Percentiles rank a stretch among this genome's conserved stretches.
These are phyloP conservation scores for Ammodramus savannarum DNA, from an alignment of 2,113 vertebrate species.

Conservation along the genomic window DNA sequence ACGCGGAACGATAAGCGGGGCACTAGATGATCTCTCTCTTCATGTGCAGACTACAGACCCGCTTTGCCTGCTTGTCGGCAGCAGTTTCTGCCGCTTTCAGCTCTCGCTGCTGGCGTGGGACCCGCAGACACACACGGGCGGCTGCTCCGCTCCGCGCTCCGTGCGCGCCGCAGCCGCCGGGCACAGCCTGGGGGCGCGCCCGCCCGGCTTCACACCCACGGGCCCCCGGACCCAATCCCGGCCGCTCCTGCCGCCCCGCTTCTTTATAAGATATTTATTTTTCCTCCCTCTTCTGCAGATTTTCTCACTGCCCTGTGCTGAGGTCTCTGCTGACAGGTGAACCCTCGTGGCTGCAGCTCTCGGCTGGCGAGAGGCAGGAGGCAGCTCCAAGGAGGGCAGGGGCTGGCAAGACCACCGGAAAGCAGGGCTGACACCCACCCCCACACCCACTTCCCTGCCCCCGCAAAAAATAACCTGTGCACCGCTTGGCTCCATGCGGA, in stretches of 20 bases:
- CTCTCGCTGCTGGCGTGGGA: neutral
- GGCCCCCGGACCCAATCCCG: neutral
- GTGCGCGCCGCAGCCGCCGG: neutral
- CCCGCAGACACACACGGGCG: accelerated
- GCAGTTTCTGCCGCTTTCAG: neutral
- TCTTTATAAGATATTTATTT: neutral
- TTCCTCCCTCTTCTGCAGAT: neutral
- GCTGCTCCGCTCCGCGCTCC: neutral
- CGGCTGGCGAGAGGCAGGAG: neutral
- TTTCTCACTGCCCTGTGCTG: neutral
- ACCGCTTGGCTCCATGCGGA: accelerated
- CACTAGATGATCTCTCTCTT: neutral
- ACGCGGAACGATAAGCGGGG: neutral
- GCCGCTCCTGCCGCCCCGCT: neutral
- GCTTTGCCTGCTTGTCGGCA: neutral
- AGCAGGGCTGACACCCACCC: neutral
- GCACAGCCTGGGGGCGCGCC: neutral
- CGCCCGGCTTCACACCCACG: neutral
- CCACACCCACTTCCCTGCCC: no score
- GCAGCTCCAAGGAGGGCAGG: neutral
- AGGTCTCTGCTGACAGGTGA: neutral
- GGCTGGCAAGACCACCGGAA: no score
- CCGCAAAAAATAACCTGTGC: neutral
- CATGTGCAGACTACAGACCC: neutral
- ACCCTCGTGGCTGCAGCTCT: neutral